Evolutionary conservation across 92 coral and sea anemone genomes (phyloP).

Genomic region (Pocillopora meandrina): DNA sequence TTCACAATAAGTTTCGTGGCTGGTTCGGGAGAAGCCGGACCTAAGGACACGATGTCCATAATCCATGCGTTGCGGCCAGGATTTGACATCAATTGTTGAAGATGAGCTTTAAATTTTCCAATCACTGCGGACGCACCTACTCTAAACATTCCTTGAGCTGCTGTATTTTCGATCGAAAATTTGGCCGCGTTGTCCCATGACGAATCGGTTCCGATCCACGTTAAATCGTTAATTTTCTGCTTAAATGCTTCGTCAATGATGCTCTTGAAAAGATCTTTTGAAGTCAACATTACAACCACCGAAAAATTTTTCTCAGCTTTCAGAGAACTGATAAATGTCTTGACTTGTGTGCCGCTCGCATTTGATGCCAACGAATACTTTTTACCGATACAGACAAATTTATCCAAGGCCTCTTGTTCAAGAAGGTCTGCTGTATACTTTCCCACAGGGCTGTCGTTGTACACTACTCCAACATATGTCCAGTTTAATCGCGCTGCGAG

Average conservation of each 20-base stretch:
- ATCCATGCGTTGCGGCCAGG: conserved; percentile 41
- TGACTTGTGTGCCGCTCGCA: conserved; percentile 49
- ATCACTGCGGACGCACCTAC: conserved; percentile 63
- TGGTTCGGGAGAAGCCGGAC: conserved; percentile 5
- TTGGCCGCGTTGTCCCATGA: conserved; percentile 73
- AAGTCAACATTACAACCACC: conserved; percentile 70
- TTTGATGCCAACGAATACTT: conserved; percentile 50
- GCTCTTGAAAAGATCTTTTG: conserved; percentile 52
- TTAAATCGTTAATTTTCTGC: conserved; percentile 66
- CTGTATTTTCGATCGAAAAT: conserved; percentile 61
- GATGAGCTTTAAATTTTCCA: conserved; percentile 53
- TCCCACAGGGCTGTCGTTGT: conserved; percentile 55
- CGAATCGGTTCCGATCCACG: conserved; percentile 74
- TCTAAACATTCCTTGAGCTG: conserved; percentile 83
- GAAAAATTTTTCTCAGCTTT: conserved; percentile 70
- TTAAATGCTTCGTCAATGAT: conserved; percentile 73
- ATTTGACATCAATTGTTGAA: not conserved
- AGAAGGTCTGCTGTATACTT: conserved; percentile 37
- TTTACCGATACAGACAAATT: conserved; percentile 62
- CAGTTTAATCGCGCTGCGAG: conserved; percentile 76
- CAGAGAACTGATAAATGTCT: conserved; percentile 47
- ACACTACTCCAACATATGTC: conserved; percentile 77
- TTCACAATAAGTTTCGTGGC: not conserved
- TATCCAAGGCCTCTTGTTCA: conserved; percentile 50
- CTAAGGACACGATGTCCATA: conserved; percentile 19